Evolutionary conservation across 1,140 invertebrate genomes (phyloP), one percentile per base, ranked within the genome.

Genomic region (Drosophila cardini): DNA sequence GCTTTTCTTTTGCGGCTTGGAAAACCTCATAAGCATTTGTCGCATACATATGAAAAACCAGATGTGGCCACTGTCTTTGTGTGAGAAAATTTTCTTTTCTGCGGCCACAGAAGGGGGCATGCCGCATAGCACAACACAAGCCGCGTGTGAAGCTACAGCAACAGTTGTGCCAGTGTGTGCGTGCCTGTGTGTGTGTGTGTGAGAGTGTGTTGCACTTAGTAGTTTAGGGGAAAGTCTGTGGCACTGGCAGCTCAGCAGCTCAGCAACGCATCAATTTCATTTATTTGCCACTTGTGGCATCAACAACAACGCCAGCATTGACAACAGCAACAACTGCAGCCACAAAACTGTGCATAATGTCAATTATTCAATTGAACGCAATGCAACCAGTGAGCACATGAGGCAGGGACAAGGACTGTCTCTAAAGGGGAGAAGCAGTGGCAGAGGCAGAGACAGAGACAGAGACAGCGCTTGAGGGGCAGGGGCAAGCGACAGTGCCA

Each of bases 221-320:
- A 60, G 62, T 84, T 84, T 76, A 40, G 69, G 80, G 74, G 74
- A 68, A 65, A 63, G 53, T 57, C 34, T 56, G 34, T 7, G 3
- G 18, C 15, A 40, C 38, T 16, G 21, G 7, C 38, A 56, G 16
- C 26, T 11, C 55, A 48, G 72, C 55, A 75, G 36, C 43, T 38
- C 53, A 46, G 58, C 43, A 89, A 67, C 71, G 84, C 84, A 89
- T 89, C 84, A 83, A 89, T 89, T 89, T 78, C 84, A 89, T 89
- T 89, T 89, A 89, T 89, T 78, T 89, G 84, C 84, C 84, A 89
- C 84, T 89, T 89, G 84, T 89, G 84, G 84, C 80, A 72, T 40
- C 21, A 11, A 30, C 74, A 76, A 38, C 34, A 38, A 53, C 50
- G 16, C 4, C 48, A n/a, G 21, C 21, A 26, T 26, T 26, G 21